A percentile compares a stretch with the other conserved stretches of the same genome.
phyloP scores from a whole-genome alignment of 1,140 invertebrate species.

The Calephelis nemesis region DNA sequence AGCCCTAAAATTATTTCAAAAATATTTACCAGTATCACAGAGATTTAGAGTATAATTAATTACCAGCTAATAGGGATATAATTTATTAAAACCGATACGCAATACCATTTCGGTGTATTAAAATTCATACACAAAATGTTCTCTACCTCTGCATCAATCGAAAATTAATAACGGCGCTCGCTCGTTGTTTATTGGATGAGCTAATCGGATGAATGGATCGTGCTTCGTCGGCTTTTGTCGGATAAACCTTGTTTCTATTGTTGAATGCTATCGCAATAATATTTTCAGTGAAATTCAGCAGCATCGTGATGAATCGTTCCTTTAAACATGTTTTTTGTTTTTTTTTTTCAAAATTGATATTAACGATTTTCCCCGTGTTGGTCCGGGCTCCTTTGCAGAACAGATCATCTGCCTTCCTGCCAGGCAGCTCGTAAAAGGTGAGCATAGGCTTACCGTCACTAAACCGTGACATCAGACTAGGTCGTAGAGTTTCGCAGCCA shows the following conservation, averaged over 20 bases:
- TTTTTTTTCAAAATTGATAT: background rate
- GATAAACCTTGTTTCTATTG: conserved; percentile 45
- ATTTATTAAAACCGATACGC: background rate
- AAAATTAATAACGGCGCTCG: conserved; percentile 61
- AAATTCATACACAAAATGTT: conserved; percentile 38
- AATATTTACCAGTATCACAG: background rate
- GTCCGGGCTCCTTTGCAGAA: too few relatives aligned
- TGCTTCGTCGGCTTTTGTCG: conserved; percentile 47
- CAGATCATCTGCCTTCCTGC: too few relatives aligned
- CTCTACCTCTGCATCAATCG: conserved; percentile 49
- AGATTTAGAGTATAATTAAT: background rate
- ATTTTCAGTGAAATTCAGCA: conserved; percentile 6
- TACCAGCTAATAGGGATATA: background rate
- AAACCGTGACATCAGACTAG: too few relatives aligned
- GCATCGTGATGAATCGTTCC: background rate
- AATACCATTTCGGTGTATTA: conserved; percentile 7
- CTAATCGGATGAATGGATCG: conserved; percentile 52
- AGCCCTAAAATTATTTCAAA: background rate
- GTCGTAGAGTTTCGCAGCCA: too few relatives aligned
- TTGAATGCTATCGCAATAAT: conserved; percentile 27
- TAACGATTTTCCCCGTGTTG: too few relatives aligned
- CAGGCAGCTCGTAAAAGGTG: too few relatives aligned
- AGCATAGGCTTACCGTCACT: too few relatives aligned
- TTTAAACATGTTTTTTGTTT: background rate
- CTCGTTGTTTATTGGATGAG: conserved; percentile 59